Conservation (phyloP, 2,113 vertebrate genomes). For the Harpagus bidentatus region DNA sequence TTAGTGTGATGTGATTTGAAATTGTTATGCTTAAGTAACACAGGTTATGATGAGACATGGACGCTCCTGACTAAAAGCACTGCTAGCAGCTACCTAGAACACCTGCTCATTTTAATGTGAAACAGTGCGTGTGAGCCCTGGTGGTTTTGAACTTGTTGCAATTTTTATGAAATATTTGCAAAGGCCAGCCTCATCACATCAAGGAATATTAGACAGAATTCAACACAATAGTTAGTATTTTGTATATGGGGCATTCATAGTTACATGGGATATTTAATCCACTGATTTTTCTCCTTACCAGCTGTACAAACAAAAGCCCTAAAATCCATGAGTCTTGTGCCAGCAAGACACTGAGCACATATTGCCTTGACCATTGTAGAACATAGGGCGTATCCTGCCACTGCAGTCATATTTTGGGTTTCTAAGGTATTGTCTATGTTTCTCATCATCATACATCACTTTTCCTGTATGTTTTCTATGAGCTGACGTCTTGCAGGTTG, state of each 20-base stretch:
- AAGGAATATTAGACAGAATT: neutral
- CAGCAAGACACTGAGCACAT: neutral
- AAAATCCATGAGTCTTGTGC: neutral
- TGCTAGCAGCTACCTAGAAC: neutral
- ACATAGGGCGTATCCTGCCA: neutral
- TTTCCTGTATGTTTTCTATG: neutral
- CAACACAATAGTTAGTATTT: neutral
- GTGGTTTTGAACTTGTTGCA: neutral
- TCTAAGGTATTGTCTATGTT: neutral
- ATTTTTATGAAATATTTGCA: neutral
- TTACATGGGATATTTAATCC: neutral
- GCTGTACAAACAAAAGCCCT: neutral
- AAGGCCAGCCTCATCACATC: neutral
- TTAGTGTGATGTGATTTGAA: conserved; percentile 19
- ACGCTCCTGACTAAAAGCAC: neutral
- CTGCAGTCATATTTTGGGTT: neutral
- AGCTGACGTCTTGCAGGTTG: neutral
- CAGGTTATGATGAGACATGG: conserved; percentile 14
- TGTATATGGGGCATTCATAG: neutral
- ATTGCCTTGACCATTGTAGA: neutral
- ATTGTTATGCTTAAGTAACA: conserved; percentile 14
- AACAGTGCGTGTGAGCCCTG: neutral
- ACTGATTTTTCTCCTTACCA: neutral
- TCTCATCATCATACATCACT: neutral
- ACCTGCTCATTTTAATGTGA: neutral